A percentile compares a stretch with the other conserved stretches of the same genome.
phyloP scores from a whole-genome alignment of 2,113 vertebrate species.

The Indicator maculatus region DNA sequence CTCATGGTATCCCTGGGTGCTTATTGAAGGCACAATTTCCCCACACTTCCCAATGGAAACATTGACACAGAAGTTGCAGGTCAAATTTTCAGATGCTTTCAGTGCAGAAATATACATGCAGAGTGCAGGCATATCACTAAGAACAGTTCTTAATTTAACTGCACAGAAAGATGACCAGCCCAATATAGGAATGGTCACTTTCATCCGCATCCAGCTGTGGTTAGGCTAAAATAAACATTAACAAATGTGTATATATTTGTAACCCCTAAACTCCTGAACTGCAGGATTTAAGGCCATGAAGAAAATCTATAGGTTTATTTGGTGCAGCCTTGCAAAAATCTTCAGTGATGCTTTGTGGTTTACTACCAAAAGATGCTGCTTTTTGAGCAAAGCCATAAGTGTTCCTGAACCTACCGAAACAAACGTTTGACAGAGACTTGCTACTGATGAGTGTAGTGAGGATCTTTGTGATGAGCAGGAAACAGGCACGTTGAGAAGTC shows the following conservation, averaged over 20 bases:
- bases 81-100: neutral
- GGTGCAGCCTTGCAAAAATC: neutral
- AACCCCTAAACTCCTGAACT: neutral
- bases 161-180: neutral
- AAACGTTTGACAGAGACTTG: neutral
- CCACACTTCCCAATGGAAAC: neutral
- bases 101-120: neutral
- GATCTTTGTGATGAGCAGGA: neutral
- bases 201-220: neutral
- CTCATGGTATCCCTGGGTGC: neutral
- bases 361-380: neutral
- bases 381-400: neutral
- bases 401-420: neutral
- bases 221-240: neutral
- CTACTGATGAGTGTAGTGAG: fast-evolving
- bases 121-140: neutral
- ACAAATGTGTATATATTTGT: neutral
- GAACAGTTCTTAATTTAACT: neutral
- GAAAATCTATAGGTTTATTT: neutral
- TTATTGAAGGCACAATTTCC: conserved; percentile 12
- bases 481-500: neutral
- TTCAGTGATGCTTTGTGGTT: neutral
- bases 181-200: neutral
- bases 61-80: neutral
- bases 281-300: neutral